phyloP scores from a whole-genome alignment of 2,888 invertebrate genomes.

The Andrena hattorfiana region DNA sequence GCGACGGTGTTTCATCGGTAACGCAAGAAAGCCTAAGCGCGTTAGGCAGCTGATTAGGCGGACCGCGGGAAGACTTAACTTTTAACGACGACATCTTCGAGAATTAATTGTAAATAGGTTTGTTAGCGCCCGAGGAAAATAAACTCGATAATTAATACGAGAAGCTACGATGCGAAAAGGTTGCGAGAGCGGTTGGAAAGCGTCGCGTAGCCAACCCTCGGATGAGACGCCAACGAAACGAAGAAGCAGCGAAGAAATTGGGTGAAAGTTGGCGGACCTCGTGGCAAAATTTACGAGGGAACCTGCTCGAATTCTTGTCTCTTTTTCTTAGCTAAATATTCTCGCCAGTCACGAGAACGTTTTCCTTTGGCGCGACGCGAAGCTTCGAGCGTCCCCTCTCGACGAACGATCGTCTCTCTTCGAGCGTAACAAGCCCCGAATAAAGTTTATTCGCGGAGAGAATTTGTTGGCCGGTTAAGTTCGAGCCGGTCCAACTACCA shows the following conservation, averaged over 20 bases:
- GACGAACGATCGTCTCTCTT: neutral
- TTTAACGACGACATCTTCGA: constrained; percentile 25
- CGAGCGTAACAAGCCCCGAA: neutral
- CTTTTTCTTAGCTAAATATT: constrained; percentile 22
- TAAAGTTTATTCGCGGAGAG: neutral
- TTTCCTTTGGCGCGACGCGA: neutral
- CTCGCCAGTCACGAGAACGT: constrained; percentile 7
- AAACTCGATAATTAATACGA: constrained; percentile 30
- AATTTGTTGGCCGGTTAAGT: constrained; percentile 18
- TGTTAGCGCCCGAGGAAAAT: constrained; percentile 7
- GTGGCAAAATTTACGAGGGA: constrained; percentile 11
- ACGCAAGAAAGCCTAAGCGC: neutral
- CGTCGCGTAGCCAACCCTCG: neutral
- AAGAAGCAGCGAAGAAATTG: constrained; percentile 24
- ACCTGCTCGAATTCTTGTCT: constrained; percentile 1
- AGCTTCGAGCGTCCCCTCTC: neutral
- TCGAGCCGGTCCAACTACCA: neutral
- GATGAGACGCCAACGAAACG: constrained; percentile 1
- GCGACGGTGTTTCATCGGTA: neutral
- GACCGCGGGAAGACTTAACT: constrained; percentile 13
- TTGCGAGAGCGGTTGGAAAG: neutral
- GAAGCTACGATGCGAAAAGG: constrained; percentile 15
- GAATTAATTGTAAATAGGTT: neutral
- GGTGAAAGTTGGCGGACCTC: constrained; percentile 36
- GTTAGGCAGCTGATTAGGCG: neutral